phyloP scores from a whole-genome alignment of 2,888 invertebrate genomes.

The Aspidiotus destructor region DNA sequence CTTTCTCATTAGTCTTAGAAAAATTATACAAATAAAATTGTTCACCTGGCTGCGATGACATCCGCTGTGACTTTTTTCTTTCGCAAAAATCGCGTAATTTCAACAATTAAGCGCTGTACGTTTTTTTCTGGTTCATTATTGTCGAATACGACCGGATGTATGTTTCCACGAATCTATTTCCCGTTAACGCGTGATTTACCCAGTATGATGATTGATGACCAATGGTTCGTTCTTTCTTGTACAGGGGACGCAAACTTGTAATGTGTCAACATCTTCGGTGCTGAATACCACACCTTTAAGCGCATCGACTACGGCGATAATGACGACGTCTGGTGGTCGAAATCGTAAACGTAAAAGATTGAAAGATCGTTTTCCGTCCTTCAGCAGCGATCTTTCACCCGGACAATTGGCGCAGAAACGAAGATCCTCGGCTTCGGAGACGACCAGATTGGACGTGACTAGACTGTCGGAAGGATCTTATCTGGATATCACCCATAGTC shows the following conservation, averaged over 20 bases:
- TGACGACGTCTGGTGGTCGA: constrained; percentile 28
- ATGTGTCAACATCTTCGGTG: too few relatives aligned
- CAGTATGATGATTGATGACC: too few relatives aligned
- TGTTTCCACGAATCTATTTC: neutral
- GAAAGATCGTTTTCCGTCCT: constrained; percentile 33
- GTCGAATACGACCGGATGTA: neutral
- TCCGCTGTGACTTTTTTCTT: too few relatives aligned
- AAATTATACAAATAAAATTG: too few relatives aligned
- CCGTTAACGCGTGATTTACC: neutral
- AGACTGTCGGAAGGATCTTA: constrained; percentile 55
- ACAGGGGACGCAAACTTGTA: too few relatives aligned
- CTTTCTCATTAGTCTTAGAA: too few relatives aligned
- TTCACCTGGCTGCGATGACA: too few relatives aligned
- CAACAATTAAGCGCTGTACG: too few relatives aligned
- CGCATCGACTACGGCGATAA: constrained; percentile 15
- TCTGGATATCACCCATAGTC: constrained; percentile 77
- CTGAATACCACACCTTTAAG: neutral
- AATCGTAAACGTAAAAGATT: constrained; percentile 36
- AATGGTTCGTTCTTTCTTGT: neutral
- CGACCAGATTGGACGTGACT: constrained; percentile 71
- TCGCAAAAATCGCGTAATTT: too few relatives aligned
- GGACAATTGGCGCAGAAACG: constrained; percentile 54
- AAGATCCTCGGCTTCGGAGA: constrained; percentile 74
- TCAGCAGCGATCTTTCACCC: constrained; percentile 48
- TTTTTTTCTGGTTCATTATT: too few relatives aligned